These are phyloP conservation scores for Cephus runcator DNA, from an alignment of 2,888 invertebrate species.

Conservation along the genomic window DNA sequence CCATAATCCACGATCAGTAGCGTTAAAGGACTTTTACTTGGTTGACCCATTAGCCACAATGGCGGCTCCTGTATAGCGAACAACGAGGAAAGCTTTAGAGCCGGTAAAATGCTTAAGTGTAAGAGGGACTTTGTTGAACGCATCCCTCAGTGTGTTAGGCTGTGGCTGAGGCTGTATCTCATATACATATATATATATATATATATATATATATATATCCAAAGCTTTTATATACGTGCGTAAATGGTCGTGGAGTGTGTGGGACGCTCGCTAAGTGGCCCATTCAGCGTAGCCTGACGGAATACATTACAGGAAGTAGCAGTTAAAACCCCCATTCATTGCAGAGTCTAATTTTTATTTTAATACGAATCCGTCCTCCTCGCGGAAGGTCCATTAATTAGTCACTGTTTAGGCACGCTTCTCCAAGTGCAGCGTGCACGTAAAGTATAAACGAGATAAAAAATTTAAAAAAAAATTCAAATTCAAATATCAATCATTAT, in stretches of 20 bases:
- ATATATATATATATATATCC: too few species aligned
- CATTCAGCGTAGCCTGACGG: conserved; percentile 52
- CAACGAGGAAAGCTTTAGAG: conserved; percentile 12
- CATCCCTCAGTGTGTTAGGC: too few species aligned
- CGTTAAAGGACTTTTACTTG: conserved; percentile 13
- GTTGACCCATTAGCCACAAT: conserved; percentile 22
- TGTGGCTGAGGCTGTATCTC: too few species aligned
- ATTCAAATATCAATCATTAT: neutral
- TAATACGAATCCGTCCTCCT: conserved; percentile 15
- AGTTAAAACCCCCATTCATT: conserved; percentile 51
- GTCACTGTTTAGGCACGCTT: too few species aligned
- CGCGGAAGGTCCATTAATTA: neutral
- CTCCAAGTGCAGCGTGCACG: too few species aligned
- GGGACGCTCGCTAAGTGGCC: conserved; percentile 56
- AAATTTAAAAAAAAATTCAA: too few species aligned
- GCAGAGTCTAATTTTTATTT: conserved; percentile 33
- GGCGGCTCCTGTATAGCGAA: conserved; percentile 2
- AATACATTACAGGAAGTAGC: conserved; percentile 60
- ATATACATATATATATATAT: too few species aligned
- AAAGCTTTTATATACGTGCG: neutral
- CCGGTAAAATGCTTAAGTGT: conserved; percentile 38
- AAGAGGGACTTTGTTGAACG: conserved; percentile 26
- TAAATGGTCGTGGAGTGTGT: conserved; percentile 20
- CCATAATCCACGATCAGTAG: too few species aligned
- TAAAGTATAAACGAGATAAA: neutral